Percentiles rank a stretch among this genome's conserved stretches.
These are phyloP conservation scores for Schlechtendalia chinensis DNA, from an alignment of 1,140 invertebrate species.

Conservation along the genomic window DNA sequence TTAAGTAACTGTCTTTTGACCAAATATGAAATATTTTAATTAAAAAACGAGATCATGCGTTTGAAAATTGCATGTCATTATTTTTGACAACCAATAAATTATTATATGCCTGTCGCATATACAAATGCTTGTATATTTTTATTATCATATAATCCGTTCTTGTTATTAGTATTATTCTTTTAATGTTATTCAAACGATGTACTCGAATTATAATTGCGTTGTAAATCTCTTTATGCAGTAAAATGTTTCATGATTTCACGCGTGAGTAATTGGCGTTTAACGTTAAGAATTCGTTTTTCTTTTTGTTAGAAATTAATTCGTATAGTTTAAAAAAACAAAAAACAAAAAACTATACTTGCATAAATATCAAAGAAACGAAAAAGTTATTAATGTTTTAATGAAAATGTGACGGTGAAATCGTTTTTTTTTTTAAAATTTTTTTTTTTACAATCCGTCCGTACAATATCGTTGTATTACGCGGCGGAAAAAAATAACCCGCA, in stretches of 20 bases:
- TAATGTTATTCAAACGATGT: background rate
- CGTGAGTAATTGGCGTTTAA: background rate
- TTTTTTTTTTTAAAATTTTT: too few relatives aligned
- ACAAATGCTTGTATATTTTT: background rate
- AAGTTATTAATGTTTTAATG: too few relatives aligned
- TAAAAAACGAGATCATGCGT: background rate
- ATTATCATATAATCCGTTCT: background rate
- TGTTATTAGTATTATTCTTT: background rate
- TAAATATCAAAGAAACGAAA: background rate
- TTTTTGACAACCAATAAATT: constrained; percentile 16
- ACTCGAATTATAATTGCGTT: background rate
- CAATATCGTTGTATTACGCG: too few relatives aligned
- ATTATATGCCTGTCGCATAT: background rate
- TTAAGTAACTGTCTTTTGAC: background rate
- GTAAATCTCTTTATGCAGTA: background rate
- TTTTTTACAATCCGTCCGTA: too few relatives aligned
- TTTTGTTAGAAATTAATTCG: background rate
- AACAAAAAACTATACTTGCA: background rate
- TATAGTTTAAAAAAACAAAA: too few relatives aligned
- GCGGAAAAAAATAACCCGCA: background rate
- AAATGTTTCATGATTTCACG: background rate
- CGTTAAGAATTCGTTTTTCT: background rate
- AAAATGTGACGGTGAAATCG: background rate
- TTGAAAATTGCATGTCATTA: background rate
- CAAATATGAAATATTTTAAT: background rate